Conservation (phyloP, 2,888 invertebrate genomes). For the Tachina lurida region DNA sequence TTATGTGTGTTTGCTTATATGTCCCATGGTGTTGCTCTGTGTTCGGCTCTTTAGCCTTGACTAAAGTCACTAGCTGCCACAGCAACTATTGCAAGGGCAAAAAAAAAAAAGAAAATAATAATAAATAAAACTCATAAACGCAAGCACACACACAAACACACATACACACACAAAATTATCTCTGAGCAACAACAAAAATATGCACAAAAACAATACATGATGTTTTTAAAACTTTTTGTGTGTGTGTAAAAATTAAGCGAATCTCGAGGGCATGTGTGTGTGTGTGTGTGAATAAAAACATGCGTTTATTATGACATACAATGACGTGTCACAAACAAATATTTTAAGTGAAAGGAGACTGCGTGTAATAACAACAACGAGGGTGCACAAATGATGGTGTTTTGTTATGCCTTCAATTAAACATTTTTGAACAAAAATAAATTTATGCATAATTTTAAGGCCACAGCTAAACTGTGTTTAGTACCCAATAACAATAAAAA, state of each 20-base stretch:
- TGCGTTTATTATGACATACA: slow-evolving; percentile 64
- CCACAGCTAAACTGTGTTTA: slow-evolving; percentile 33
- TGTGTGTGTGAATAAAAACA: slow-evolving; percentile 9
- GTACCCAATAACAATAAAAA: slow-evolving; percentile 21
- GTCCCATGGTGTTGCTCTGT: neutral
- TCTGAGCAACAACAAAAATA: neutral
- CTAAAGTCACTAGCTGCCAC: slow-evolving; percentile 37
- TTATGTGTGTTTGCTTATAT: slow-evolving; percentile 20
- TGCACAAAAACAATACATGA: slow-evolving; percentile 19
- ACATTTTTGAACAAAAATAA: slow-evolving; percentile 47
- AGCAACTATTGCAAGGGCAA: slow-evolving; percentile 41
- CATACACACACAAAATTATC: neutral
- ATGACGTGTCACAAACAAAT: slow-evolving; percentile 40
- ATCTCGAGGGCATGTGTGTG: neutral
- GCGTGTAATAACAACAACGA: slow-evolving; percentile 5
- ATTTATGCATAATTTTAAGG: slow-evolving; percentile 70
- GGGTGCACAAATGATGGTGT: slow-evolving; percentile 16
- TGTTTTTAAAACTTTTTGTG: slow-evolving; percentile 7
- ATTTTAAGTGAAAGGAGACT: slow-evolving; percentile 23
- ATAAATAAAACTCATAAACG: neutral
- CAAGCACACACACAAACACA: neutral
- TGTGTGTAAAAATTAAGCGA: slow-evolving; percentile 12
- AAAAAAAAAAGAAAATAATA: slow-evolving; percentile 12
- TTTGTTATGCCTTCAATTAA: slow-evolving; percentile 15
- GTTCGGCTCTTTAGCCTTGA: slow-evolving; percentile 43